Conservation (phyloP, 2,113 vertebrate species). For the Hippocampus comes region DNA sequence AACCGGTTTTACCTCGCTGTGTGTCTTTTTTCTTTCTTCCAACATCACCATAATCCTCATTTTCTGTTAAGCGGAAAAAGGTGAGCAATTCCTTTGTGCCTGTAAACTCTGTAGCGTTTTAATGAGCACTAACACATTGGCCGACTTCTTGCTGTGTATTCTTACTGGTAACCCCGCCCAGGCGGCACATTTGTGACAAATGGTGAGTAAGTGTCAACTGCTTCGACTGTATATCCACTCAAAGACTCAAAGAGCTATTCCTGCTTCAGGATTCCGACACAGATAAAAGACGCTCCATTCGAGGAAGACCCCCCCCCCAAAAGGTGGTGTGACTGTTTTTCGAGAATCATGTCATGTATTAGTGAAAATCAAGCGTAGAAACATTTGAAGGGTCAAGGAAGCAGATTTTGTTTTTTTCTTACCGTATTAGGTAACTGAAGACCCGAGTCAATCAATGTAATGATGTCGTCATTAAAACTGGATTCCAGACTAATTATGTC, state of each 20-base stretch:
- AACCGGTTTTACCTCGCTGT: conserved; percentile 49
- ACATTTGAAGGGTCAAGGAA: neutral
- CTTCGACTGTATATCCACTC: conserved; percentile 51
- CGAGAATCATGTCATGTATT: neutral
- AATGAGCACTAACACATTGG: conserved; percentile 17
- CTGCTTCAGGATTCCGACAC: conserved; percentile 46
- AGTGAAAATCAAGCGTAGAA: neutral
- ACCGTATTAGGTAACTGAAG: conserved; percentile 85
- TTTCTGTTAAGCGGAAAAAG: conserved; percentile 28
- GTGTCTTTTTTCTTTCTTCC: conserved; percentile 64
- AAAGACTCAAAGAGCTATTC: conserved; percentile 34
- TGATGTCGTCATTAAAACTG: conserved; percentile 89
- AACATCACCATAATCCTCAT: conserved; percentile 70
- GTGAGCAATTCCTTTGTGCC: neutral
- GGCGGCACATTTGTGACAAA: conserved; percentile 45
- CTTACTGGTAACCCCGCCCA: conserved; percentile 42
- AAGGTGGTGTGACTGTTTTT: neutral
- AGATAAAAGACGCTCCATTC: conserved; percentile 29
- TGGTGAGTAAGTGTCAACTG: conserved; percentile 59
- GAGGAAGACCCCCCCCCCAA: neutral
- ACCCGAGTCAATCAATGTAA: conserved; percentile 79
- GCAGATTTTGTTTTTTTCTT: conserved; percentile 29
- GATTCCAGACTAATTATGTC: conserved; percentile 92
- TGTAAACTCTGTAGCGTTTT: conserved; percentile 16
- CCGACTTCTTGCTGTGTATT: conserved; percentile 29